Percentiles rank a stretch among this genome's conserved stretches.
Conservation (phyloP, 2,888 invertebrate genomes). For the Pterobdella sp. region DNA sequence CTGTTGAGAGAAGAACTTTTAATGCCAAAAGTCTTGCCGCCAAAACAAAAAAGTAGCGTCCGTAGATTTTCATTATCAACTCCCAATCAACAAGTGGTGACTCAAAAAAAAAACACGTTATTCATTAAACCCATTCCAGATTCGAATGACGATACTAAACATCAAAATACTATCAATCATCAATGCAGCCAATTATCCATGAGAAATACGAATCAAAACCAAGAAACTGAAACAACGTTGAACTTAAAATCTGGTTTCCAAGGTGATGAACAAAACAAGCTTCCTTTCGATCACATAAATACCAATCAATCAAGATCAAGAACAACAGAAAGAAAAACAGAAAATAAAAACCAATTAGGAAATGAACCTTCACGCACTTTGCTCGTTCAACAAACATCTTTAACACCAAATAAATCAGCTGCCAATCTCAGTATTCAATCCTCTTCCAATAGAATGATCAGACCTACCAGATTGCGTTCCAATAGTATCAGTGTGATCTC, state of each 20-base stretch:
- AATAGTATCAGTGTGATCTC: conserved; percentile 27
- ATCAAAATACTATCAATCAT: no score
- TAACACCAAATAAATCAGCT: background rate
- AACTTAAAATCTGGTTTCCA: background rate
- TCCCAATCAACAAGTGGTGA: background rate
- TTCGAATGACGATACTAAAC: background rate
- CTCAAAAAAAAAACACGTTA: background rate
- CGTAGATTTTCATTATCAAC: background rate
- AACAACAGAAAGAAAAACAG: background rate
- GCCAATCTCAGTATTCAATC: background rate
- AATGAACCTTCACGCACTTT: background rate
- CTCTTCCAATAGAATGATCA: background rate
- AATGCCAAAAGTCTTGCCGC: background rate
- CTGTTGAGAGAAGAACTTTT: background rate
- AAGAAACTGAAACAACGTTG: no score
- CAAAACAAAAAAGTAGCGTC: background rate
- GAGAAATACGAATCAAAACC: background rate
- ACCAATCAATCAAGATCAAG: background rate
- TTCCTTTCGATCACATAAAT: background rate
- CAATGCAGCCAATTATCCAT: background rate
- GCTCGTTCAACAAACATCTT: background rate
- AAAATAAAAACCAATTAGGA: background rate
- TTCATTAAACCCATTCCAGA: background rate
- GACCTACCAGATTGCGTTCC: conserved; percentile 7
- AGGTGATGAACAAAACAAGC: background rate